Evolutionary conservation across 2,888 invertebrate genomes (phyloP), one percentile per base, ranked within the genome.

Genomic region (Ormia ochracea): DNA sequence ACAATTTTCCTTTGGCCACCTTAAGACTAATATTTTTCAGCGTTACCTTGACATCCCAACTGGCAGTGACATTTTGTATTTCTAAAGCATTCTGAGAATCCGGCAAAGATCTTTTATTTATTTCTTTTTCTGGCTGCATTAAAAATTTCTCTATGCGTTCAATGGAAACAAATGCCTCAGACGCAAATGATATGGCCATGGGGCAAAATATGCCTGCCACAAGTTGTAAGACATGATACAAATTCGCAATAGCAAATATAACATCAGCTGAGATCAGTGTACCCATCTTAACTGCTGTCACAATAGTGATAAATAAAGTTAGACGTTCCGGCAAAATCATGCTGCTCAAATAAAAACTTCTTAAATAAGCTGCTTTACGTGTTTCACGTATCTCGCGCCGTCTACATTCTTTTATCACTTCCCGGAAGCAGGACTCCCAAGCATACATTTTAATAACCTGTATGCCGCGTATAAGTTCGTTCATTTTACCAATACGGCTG

Each of bases 371-470:
- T 5, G 93, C 92, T 69, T 92, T 92, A 3, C 91, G 91, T 82
- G 93, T 92, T 83, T 92, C 91, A 59, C 91, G 90, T 79, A 93
- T 92, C 84, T 93, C 94, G 84, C 92, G 93, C 90, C 92, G 92
- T 85, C 98, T 91, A 1, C 95, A 94, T 63, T 92, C 88, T 6
- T 93, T 92, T 3, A 98, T 94, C 19, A 97, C 92, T 79, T 94
- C 92, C 78, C 95, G 94, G 87, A 98, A 98, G 0, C 97, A 96
- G 83, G 93, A 94, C 88, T 98, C 98, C 95, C 98, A 98, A 2
- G 97, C 96, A 87, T 98, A 98, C 97, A 98, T 98, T 91, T 98
- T 98, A 82, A 98, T 96, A 1, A 98, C 96, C 91, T 96, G 94
- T 90, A 99, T 97, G 58, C 97, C 98, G 69, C 93, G 93, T 81